phyloP scores from a whole-genome alignment of 2,888 invertebrate genomes.

The Agonopterix subpropinquella region DNA sequence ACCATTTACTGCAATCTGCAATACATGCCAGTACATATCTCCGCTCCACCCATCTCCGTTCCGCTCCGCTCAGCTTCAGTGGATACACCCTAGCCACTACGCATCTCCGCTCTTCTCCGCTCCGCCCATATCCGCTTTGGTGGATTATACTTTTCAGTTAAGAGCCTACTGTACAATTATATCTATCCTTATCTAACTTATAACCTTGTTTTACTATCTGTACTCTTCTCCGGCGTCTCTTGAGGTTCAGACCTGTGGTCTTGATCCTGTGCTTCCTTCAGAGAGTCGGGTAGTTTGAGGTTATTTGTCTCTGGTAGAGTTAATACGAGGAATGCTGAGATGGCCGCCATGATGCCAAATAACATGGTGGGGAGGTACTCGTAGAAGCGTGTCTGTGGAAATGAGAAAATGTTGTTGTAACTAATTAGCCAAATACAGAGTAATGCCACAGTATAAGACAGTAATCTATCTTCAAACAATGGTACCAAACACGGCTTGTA shows the following conservation, averaged over 20 bases:
- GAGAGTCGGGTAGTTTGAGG: conserved; percentile 75
- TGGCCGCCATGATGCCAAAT: conserved; percentile 73
- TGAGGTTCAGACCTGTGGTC: conserved; percentile 27
- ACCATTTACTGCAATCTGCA: no score
- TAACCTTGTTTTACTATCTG: conserved; percentile 29
- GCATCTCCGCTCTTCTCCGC: no score
- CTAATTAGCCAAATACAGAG: no score
- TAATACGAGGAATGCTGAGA: conserved; percentile 72
- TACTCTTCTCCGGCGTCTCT: conserved; percentile 19
- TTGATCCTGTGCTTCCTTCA: conserved; percentile 74
- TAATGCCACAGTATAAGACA: no score
- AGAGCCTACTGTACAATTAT: background rate
- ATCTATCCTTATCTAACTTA: conserved; percentile 10
- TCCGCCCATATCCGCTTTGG: no score
- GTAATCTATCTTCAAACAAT: no score
- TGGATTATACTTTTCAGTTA: background rate
- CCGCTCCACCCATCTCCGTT: no score
- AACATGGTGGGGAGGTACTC: conserved; percentile 73
- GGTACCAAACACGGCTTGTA: no score
- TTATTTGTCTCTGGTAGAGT: conserved; percentile 79
- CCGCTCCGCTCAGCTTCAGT: no score
- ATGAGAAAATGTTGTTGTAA: background rate
- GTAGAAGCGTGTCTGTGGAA: conserved; percentile 59
- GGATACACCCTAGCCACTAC: no score
- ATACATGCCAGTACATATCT: no score